These are phyloP conservation scores for Perognathus longimembris DNA, from an alignment of 2,113 vertebrate species.

Conservation along the genomic window DNA sequence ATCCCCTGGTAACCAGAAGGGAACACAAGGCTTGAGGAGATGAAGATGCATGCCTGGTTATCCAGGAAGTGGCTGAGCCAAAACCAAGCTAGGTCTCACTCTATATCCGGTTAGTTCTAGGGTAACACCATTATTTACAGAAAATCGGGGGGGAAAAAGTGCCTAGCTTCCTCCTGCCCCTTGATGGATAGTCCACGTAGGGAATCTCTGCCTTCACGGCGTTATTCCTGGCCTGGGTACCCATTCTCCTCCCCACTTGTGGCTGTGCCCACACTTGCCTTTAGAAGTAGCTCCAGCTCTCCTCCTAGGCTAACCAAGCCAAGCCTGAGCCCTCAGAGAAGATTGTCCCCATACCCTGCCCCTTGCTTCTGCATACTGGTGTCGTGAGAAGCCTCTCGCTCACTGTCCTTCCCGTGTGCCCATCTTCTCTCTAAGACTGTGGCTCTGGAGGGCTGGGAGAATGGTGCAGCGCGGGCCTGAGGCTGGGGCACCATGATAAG, in stretches of 20 bases:
- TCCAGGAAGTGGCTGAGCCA: background rate
- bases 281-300: background rate
- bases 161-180: background rate
- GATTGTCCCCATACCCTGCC: too few relatives aligned
- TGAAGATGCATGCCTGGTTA: background rate
- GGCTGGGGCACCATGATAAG: too few relatives aligned
- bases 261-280: background rate
- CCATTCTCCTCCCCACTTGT: background rate
- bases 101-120: background rate
- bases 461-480: too few relatives aligned
- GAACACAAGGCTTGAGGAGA: background rate
- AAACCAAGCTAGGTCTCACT: background rate
- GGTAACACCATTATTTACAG: background rate
- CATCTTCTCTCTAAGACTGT: too few relatives aligned
- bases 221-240: background rate
- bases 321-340: background rate
- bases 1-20: background rate
- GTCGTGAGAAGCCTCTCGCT: background rate
- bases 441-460: too few relatives aligned
- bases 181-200: background rate
- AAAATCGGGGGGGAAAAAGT: background rate
- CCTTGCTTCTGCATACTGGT: too few relatives aligned
- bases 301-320: background rate
- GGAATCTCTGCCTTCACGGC: background rate
- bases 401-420: too few relatives aligned